Evolutionary conservation across 2,797 vertebrate genomes (phyloP), one percentile per base, ranked within the genome.

Genomic region (Tenualosa thibaudeaui): DNA sequence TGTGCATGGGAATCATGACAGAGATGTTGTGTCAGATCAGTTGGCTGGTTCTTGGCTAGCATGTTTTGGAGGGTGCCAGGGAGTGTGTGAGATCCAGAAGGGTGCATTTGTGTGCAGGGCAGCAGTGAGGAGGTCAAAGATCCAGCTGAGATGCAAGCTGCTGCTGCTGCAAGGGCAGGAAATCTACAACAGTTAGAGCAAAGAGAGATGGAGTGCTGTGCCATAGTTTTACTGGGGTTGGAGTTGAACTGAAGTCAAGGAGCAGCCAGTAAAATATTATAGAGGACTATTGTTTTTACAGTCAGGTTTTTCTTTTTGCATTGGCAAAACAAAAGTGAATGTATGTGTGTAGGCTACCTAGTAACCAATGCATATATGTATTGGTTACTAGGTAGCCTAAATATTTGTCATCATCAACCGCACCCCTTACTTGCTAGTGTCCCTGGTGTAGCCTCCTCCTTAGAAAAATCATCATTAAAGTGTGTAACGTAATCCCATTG

Each of bases 121-220:
- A 71, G 88, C 71, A 53, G 81, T 13, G n/a, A 89, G 90, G 92
- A 94, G 93, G 94, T 94, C 94, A 92, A 89, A 91, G 90, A 91
- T 92, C 94, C 89, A 87, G 91, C 93, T 93, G 94, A 94, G 94
- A 91, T 86, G 88, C 94, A 94, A 96, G 94, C 94, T 95, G 95
- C 92, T 94, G 92, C 90, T 91, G 91, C 90, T 91, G 90, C 90
- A 90, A 85, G 88, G 87, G 84, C 84, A 82, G 86, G 88, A 89
- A 84, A 89, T 31, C 6, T 12, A 90, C 89, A 71, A 83, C 88
- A 86, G 87, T 90, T 92, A 85, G 90, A 81, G 82, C 88, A 86
- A 82, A 71, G 31, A 82, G 84, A 81, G 43, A 58, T 89, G 75
- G 85, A 81, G 43, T 0, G 9, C 17, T 24, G 54, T 26, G 53